Conservation (phyloP, 2,888 invertebrate genomes). For the Phasia obesa region DNA sequence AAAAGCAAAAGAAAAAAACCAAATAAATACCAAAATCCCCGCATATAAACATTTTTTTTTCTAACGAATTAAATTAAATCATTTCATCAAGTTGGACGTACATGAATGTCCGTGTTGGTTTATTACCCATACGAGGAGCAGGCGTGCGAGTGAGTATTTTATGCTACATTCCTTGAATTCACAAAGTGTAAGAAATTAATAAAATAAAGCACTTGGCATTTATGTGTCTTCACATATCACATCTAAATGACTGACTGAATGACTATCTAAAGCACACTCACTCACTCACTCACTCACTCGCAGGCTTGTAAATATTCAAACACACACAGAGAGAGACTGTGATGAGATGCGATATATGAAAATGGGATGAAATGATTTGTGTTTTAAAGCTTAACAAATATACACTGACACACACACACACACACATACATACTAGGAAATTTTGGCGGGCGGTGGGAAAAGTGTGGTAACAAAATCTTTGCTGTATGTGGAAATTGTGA, state of each 20-base stretch:
- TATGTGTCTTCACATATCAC: constrained; percentile 69
- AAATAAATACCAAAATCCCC: constrained; percentile 49
- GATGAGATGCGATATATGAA: constrained; percentile 24
- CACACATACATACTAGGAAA: neutral
- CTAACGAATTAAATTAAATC: constrained; percentile 69
- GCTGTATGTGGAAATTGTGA: constrained; percentile 67
- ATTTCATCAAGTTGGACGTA: constrained; percentile 66
- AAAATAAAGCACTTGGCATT: constrained; percentile 73
- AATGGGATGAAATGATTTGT: constrained; percentile 59
- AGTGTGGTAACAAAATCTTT: constrained; percentile 24
- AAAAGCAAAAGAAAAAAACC: neutral
- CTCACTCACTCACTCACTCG: constrained; percentile 8
- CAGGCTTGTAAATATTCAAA: constrained; percentile 27
- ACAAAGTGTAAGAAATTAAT: constrained; percentile 74
- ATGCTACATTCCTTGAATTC: constrained; percentile 70
- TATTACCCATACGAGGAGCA: neutral
- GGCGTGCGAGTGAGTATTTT: constrained; percentile 32
- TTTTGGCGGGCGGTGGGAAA: constrained; percentile 52
- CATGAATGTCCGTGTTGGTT: constrained; percentile 45
- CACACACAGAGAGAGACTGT: constrained; percentile 5
- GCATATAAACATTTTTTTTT: constrained; percentile 58
- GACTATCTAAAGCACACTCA: constrained; percentile 67
- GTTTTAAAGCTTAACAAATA: constrained; percentile 57
- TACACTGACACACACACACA: neutral
- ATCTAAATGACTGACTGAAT: constrained; percentile 69